Evolutionary conservation across 1,140 invertebrate genomes (phyloP), one percentile per base, ranked within the genome.

Genomic region (Ooceraea biroi): DNA sequence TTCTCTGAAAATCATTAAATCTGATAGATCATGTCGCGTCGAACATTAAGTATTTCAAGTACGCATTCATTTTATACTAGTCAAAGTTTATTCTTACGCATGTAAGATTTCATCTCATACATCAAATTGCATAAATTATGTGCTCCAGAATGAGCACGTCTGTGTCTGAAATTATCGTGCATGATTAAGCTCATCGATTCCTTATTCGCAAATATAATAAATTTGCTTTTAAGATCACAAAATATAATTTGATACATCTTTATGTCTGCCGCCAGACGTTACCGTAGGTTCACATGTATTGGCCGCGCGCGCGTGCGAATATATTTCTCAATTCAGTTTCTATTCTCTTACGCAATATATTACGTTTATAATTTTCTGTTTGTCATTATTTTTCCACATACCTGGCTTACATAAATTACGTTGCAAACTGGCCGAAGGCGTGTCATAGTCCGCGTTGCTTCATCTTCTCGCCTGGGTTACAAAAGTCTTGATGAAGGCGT

Each of bases 401-500:
- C 36, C 8, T 30, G 48, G 17, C 10, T 22, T n/a, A 7, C 2
- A 55, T n/a, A 46, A 69, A 71, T 68, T 71, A 19, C 12, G 25
- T 12, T 12, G 61, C 19, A 14, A 66, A 55, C 30, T 46, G 27
- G 52, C 50, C 25, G 11, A 71, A 69, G 76, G 10, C 25, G 50
- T 57, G 48, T 69, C 76, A 50, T 80, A 57, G 50, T 60, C 55
- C 52, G 55, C 63, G 25, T 22, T 52, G 66, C 69, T 48, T 76
- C 73, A 85, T 65, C 85, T 77, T 86, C 58, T 82, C 77, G 66
- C 65, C 73, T 68, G 73, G 88, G 82, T 89, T 89, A 91, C 93
- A 93, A 93, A 93, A 93, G 87, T 93, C 91, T 86, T 92, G 92
- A 93, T 92, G 92, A 94, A 93, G 91, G 91, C 92, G 91, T 93